Percentiles rank a stretch among this genome's conserved stretches.
Conservation (phyloP, 2,888 invertebrate species). For the Nomada goodeniana region DNA sequence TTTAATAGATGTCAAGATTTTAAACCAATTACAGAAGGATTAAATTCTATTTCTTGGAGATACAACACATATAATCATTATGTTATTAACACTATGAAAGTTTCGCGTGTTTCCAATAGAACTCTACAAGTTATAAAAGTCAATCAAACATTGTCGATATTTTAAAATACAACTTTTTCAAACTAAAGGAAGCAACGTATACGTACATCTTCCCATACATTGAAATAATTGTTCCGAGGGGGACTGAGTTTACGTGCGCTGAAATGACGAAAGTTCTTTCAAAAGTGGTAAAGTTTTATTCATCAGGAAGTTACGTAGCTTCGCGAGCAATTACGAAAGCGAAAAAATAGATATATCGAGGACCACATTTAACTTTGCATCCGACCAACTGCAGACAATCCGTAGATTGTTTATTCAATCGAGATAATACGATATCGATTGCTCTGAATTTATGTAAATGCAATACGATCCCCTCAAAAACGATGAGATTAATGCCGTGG, state of each 20-base stretch:
- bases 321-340: slow-evolving; percentile 11
- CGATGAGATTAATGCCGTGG: no score
- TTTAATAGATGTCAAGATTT: background rate
- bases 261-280: slow-evolving; percentile 42
- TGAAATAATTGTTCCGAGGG: slow-evolving; percentile 19
- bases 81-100: no score
- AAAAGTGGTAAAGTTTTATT: slow-evolving; percentile 50
- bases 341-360: slow-evolving; percentile 30
- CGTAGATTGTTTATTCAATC: background rate
- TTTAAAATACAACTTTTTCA: background rate
- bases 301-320: slow-evolving; percentile 34
- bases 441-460: background rate
- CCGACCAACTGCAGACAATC: background rate
- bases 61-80: no score
- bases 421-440: background rate
- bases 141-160: background rate
- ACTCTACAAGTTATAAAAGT: no score
- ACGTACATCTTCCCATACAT: background rate
- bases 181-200: background rate
- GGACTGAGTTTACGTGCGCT: slow-evolving; percentile 7
- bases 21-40: background rate
- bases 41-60: no score
- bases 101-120: no score
- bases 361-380: slow-evolving; percentile 17
- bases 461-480: background rate